Evolutionary conservation across 2,797 vertebrate species (phyloP), one percentile per base, ranked within the genome.

Genomic region (Morelia viridis): DNA sequence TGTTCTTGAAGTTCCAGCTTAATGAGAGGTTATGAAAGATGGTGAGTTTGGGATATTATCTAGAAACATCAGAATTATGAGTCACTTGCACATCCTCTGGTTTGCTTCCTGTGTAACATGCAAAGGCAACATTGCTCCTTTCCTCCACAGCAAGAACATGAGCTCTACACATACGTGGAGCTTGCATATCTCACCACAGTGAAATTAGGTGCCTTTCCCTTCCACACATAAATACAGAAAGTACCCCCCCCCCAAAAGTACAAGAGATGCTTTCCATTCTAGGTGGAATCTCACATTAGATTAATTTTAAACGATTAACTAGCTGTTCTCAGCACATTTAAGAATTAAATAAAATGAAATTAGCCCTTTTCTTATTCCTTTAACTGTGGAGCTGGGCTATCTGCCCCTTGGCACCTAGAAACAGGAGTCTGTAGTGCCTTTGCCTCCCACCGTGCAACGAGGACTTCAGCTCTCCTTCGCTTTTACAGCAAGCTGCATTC

Each of bases 51-150:
- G 41, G 28, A 53, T n/a, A 53, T 64, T 35, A 41, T 31, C 61
- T 85, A 26, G 60, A 53, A 90, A 31, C 62, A 68, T 3, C 58
- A 65, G 31, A 22, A 76, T 31, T 35, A n/a, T 92, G 91, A 85
- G 61, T 89, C 80, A 84, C 76, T 68, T 89, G 61, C 31, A 9
- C 15, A 31, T 85, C 80, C 61, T 89, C 87, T 85, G 35, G 87
- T 53, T 64, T 58, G 60, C 17, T 88, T 85, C 91, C 61, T 65
- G 60, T 84, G 31, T 84, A 65, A 84, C 50, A 92, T 80, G n/a
- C 46, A 57, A 35, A 41, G 22, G 31, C 76, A 56, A 53, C 13
- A 26, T 92, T 62, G 58, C n/a, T 62, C 76, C n/a, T 56, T 26
- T 24, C 50, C 50, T 11, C 17, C 11, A 8, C 64, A 31, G 15